Evolutionary conservation across 2,888 invertebrate genomes (phyloP).

Genomic region (Tetheella fluctuosa): DNA sequence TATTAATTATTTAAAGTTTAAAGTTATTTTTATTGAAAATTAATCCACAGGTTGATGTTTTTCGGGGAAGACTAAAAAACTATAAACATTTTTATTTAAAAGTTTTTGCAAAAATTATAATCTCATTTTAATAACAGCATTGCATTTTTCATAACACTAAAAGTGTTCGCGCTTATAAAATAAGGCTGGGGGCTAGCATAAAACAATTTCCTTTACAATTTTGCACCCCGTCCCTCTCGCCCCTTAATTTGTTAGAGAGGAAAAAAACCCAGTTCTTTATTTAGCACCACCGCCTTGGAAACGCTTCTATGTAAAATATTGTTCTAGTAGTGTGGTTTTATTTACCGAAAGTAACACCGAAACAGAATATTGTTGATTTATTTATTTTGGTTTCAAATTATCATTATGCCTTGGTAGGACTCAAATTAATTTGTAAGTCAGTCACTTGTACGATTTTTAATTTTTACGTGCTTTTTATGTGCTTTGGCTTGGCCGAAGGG

Average conservation of each 20-base stretch:
- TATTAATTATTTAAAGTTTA: no score
- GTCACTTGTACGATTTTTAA: no score
- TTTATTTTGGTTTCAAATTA: background rate
- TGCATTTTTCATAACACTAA: constrained; percentile 18
- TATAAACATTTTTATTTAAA: no score
- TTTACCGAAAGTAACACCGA: background rate
- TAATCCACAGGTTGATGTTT: no score
- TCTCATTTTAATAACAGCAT: background rate
- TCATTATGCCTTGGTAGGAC: background rate
- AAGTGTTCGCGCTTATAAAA: constrained; percentile 24
- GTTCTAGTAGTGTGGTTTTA: constrained; percentile 16
- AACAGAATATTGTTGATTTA: background rate
- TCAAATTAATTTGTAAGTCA: no score
- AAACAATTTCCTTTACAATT: constrained; percentile 52
- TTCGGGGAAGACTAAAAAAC: no score
- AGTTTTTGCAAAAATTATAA: background rate
- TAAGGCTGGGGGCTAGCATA: constrained; percentile 32
- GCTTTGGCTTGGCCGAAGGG: no score
- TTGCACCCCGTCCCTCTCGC: constrained; percentile 27
- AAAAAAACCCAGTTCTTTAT: constrained; percentile 27
- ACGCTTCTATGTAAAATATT: constrained; percentile 21
- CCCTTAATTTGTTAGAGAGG: constrained; percentile 37
- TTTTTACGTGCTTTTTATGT: no score
- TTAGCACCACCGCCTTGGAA: constrained; percentile 26
- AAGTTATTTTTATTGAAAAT: no score